These are phyloP conservation scores for Patella ulyssiponensis DNA, from an alignment of 2,888 invertebrate genomes.

Conservation along the genomic window DNA sequence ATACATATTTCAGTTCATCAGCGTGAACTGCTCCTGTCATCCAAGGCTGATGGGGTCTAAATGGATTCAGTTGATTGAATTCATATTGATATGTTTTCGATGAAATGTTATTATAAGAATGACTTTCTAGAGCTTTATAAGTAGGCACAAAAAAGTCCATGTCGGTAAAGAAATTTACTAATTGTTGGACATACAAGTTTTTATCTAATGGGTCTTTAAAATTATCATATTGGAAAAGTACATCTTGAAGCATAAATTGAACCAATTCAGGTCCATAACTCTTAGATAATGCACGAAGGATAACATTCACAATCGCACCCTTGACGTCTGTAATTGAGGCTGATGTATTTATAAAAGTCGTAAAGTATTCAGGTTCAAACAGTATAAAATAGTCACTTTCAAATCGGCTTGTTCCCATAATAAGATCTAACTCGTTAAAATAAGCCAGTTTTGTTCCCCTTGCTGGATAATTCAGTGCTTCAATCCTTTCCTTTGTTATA, in stretches of 20 bases:
- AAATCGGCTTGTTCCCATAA: not conserved
- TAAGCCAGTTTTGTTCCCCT: not conserved
- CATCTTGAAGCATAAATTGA: not conserved
- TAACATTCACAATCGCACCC: not conserved
- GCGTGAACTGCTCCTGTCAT: not conserved
- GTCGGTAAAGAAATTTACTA: not conserved
- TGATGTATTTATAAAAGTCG: not conserved
- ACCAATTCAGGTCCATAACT: not conserved
- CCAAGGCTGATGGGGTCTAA: not conserved
- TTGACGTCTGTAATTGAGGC: not conserved
- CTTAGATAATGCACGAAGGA: not conserved
- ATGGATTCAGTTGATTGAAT: slow-evolving; percentile 4
- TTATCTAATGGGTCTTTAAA: not conserved
- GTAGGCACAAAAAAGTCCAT: not conserved
- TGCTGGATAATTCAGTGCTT: not conserved
- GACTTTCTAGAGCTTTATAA: not conserved
- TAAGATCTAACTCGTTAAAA: not conserved
- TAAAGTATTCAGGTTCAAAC: not conserved
- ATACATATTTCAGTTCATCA: not conserved
- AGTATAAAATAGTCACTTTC: not conserved
- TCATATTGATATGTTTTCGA: not conserved
- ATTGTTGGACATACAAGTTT: not conserved
- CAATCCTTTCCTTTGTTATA: not conserved
- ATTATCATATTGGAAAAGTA: not conserved
- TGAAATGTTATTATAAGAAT: not conserved